phyloP scores from a whole-genome alignment of 2,113 vertebrate species.

The Pungitius pungitius region DNA sequence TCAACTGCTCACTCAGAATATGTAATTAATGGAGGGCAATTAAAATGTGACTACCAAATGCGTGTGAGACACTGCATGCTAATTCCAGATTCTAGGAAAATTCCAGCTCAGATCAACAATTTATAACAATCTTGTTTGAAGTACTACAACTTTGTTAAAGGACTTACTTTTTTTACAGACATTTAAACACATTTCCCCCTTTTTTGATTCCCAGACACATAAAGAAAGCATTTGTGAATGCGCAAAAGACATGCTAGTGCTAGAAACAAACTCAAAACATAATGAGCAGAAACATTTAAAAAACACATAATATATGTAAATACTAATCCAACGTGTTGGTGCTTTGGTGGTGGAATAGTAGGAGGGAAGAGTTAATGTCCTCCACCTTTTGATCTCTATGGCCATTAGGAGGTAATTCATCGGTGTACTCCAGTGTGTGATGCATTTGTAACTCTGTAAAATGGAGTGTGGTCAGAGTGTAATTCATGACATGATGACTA shows the following conservation, averaged over 20 bases:
- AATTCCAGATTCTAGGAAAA: conserved; percentile 38
- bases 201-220: neutral
- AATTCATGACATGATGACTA: neutral
- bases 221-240: neutral
- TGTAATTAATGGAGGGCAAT: conserved; percentile 70
- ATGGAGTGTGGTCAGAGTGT: neutral
- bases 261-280: neutral
- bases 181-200: conserved; percentile 11
- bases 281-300: conserved; percentile 8
- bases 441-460: conserved; percentile 6
- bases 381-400: conserved; percentile 12
- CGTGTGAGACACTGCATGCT: conserved; percentile 52
- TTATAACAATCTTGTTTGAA: conserved; percentile 28
- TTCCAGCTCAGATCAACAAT: conserved; percentile 36
- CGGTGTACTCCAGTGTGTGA: neutral
- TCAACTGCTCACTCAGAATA: conserved; percentile 62
- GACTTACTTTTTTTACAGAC: conserved; percentile 1
- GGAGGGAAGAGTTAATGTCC: neutral
- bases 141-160: conserved; percentile 1
- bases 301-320: conserved; percentile 9
- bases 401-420: neutral
- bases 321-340: conserved; percentile 2
- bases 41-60: conserved; percentile 65
- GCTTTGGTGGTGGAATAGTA: neutral
- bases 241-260: conserved; percentile 1